Evolutionary conservation across 2,797 vertebrate genomes (phyloP), one percentile per base, ranked within the genome.

Genomic region (Todus mexicanus): DNA sequence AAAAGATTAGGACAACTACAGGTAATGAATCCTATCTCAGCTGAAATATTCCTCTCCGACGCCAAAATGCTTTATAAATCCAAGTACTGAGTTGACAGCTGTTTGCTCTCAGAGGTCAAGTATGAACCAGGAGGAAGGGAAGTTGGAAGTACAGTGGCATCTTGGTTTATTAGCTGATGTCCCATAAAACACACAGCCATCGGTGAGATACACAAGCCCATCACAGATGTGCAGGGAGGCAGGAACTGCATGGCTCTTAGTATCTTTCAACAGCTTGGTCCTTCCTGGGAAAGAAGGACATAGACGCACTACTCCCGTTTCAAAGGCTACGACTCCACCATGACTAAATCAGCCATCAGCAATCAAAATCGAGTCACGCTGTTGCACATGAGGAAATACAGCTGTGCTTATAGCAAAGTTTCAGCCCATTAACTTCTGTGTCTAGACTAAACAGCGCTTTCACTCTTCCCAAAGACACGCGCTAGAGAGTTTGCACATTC

Each of bases 381-480:
- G 78, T 8, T 75, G 35, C 85, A 84, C 42, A 10, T 76, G 89
- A 96, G 86, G 91, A 93, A 96, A 78, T 92, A 78, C 93, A 96
- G 93, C 94, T 95, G 90, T 88, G 94, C 94, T 94, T 87, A 31
- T 35, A 95, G 53, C 93, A 84, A 9, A 90, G 91, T 76, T 94
- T 73, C 94, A 93, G 95, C 35, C 96, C 94, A 92, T 95, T 95
- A 95, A 93, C 93, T 93, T 81, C 92, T 82, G 82, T 43, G 74
- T 81, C 91, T 72, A 96, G 93, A 95, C 94, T 96, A 96, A 96
- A 96, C 93, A 95, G 64, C 50, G 53, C 80, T 74, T 88, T 57
- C 83, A 31, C 37, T 88, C 73, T 21, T 84, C 83, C 74, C 57
- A 38, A 50, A 77, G 70, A 59, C 86, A 87, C 5, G 0, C 71